Conservation (phyloP, 2,888 invertebrate species). For the Lysandra coridon region DNA sequence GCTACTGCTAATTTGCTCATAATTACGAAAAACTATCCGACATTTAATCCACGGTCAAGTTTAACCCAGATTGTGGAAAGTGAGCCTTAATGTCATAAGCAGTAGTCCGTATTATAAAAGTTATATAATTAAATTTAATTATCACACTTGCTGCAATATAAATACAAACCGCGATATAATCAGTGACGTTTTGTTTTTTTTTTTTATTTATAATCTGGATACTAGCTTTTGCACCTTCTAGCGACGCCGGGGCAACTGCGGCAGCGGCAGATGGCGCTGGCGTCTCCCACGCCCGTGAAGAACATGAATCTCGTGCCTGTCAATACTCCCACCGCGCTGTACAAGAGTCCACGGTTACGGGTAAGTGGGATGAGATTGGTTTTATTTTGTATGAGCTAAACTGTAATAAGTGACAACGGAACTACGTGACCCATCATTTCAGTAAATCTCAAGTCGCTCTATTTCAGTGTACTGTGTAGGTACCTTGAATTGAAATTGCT, state of each 20-base stretch:
- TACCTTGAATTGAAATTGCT: too few relatives aligned
- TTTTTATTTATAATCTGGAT: not conserved
- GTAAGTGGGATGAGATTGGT: constrained; percentile 48
- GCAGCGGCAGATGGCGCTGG: constrained; percentile 62
- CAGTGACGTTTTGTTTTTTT: not conserved
- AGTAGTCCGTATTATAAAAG: too few relatives aligned
- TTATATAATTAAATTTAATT: too few relatives aligned
- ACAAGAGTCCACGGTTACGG: constrained; percentile 59
- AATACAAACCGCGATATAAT: not conserved
- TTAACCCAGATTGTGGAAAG: too few relatives aligned
- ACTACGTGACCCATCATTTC: too few relatives aligned
- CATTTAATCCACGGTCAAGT: too few relatives aligned
- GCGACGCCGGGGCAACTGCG: constrained; percentile 66
- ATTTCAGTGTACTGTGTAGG: too few relatives aligned
- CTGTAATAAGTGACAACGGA: too few relatives aligned
- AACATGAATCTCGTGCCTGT: constrained; percentile 52
- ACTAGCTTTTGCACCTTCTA: constrained; percentile 42
- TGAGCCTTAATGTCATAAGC: too few relatives aligned
- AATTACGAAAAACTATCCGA: too few relatives aligned
- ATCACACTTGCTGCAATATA: not conserved
- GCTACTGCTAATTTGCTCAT: too few relatives aligned
- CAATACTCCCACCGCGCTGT: constrained; percentile 47
- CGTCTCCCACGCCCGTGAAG: constrained; percentile 59
- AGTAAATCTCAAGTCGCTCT: too few relatives aligned
- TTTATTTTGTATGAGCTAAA: not conserved